Percentiles rank a stretch among this genome's conserved stretches.
Conservation (phyloP, 2,888 invertebrate genomes). For the Melipona beecheii region DNA sequence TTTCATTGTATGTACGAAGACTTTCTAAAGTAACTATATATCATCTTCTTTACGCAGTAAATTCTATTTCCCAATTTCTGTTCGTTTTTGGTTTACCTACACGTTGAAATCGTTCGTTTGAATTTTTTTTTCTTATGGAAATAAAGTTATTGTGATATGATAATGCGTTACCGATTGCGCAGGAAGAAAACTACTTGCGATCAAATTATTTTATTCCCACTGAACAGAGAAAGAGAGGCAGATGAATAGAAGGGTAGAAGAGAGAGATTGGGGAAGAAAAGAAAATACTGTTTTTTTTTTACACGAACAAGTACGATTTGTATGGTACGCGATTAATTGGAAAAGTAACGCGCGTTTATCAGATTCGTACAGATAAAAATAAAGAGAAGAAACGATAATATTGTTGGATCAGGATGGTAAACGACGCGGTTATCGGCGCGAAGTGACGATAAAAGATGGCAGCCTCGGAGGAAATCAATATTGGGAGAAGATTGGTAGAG, state of each 20-base stretch:
- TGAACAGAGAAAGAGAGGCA: rapidly evolving
- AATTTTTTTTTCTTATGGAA: background rate
- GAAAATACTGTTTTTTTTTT: too few relatives aligned
- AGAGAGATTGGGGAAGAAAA: background rate
- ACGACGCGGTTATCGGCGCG: constrained; percentile 13
- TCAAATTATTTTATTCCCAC: background rate
- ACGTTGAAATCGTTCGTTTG: background rate
- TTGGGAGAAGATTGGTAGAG: constrained; percentile 69
- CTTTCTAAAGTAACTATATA: too few relatives aligned
- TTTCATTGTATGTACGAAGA: too few relatives aligned
- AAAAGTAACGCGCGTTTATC: background rate
- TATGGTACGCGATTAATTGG: background rate
- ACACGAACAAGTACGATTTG: background rate
- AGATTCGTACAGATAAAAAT: background rate
- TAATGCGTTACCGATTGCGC: constrained; percentile 33
- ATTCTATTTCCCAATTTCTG: background rate
- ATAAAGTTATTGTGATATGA: background rate
- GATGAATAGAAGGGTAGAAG: background rate
- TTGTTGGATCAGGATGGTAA: constrained; percentile 26
- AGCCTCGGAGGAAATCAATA: constrained; percentile 79
- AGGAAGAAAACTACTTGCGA: background rate
- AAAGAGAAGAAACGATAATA: too few relatives aligned
- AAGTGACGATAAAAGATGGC: constrained; percentile 74
- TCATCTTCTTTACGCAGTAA: background rate
- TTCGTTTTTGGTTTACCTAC: too few relatives aligned